Base-by-base conservation (phyloP, 2,888 invertebrate genomes). In the Sinohyriopsis cumingii region DNA sequence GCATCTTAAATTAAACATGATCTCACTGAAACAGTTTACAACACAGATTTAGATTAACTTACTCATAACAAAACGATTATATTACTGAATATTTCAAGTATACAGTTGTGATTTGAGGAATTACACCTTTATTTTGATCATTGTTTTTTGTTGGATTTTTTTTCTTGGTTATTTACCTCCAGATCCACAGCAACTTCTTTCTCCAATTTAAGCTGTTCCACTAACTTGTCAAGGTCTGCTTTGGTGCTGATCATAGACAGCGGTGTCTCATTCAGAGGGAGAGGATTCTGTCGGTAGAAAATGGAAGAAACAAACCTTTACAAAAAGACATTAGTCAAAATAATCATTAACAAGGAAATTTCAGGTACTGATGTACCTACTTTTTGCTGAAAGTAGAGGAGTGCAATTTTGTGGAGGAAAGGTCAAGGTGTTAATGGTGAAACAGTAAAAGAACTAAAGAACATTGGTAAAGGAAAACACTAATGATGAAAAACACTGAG, bases 121-220 rank as follows among this genome's bases (percentile, higher is more conserved):
- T 3, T 57, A 57, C 24, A 24, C 12, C 19, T 12, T 57, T 24
- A 22, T 57, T 2, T 24, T 57, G 59, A 19, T 15, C 12, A 1
- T 2, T n/a, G 22, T 57, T 7, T 57, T 57, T 57, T n/a, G 22
- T n/a, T 22, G 22, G 22, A 6, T 6, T 12, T 6, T 57, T n/a
- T 20, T 57, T 57, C n/a, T n/a, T 22, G 1, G 25, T 15, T 6
- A 53, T 66, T 71, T 82, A 91, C 91, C 88, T 92, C 92, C 65
- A 99, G 91, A 91, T 99, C 99, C 0, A 99, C 93, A 0, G 97
- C 96, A 67, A 99, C 92, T 87, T 95, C 95, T 3, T 91, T 90
- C n/a, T 93, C 93, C 1, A 90, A 90, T 59, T 91, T 91, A 72
- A 99, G 91, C 75, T 94, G 94, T 1, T 92, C 89, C 4, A 95